Evolutionary conservation across 2,113 vertebrate species (phyloP).

Genomic region (Cyanocitta stelleri): DNA sequence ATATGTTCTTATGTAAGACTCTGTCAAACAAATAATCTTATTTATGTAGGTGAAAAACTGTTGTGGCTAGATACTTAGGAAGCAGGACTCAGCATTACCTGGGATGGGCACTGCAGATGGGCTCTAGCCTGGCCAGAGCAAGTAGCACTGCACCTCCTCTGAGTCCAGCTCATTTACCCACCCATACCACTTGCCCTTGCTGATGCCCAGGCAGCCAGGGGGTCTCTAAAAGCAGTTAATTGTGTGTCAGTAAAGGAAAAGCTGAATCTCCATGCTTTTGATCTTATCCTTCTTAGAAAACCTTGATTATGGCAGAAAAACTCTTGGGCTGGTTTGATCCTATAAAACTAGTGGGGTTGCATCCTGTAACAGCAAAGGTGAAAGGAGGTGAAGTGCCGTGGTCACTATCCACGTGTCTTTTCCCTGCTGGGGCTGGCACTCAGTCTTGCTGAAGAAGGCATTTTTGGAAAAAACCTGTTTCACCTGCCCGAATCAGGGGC

Average conservation of each 20-base stretch:
- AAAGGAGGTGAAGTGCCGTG: neutral
- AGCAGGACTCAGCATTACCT: accelerated
- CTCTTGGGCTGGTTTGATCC: neutral
- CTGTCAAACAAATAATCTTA: neutral
- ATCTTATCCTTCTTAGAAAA: neutral
- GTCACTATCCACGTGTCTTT: accelerated
- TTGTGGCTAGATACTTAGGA: neutral
- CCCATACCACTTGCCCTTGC: neutral
- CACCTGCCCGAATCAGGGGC: neutral
- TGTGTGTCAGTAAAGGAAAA: neutral
- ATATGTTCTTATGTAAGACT: neutral
- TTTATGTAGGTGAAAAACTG: neutral
- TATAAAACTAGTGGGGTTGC: neutral
- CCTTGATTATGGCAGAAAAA: neutral
- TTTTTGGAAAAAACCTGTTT: neutral
- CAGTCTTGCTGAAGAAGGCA: neutral
- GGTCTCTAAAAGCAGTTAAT: neutral
- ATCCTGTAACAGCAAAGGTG: neutral
- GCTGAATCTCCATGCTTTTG: neutral
- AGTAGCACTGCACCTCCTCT: neutral
- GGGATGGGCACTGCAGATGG: too few relatives aligned
- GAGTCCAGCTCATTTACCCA: neutral
- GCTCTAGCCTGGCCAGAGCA: neutral
- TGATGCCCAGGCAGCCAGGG: neutral
- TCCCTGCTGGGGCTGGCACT: neutral